Conservation (phyloP, 2,797 vertebrate species). For the Pseudopleuronectes americanus region DNA sequence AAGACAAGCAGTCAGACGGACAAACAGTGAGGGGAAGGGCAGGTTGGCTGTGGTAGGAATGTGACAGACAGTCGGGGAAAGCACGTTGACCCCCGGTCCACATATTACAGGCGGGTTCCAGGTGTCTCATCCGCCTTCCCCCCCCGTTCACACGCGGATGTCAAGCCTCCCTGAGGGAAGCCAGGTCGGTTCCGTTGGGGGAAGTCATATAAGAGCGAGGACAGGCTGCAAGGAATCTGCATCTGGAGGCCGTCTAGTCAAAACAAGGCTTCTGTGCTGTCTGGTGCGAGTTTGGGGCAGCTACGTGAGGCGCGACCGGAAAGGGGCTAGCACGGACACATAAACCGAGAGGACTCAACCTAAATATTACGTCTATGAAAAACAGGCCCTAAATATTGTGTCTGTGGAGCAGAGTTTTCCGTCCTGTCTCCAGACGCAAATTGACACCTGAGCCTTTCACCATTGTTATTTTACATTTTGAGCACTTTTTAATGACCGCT, state of each 20-base stretch:
- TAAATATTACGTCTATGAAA: slow-evolving; percentile 80
- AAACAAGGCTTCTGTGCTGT: slow-evolving; percentile 72
- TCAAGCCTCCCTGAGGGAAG: slow-evolving; percentile 76
- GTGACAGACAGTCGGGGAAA: slow-evolving; percentile 70
- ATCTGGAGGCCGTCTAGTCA: slow-evolving; percentile 73
- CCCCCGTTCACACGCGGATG: slow-evolving; percentile 75
- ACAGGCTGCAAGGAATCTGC: slow-evolving; percentile 54
- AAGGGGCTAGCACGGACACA: slow-evolving; percentile 58
- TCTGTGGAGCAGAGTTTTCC: slow-evolving; percentile 65
- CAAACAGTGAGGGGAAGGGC: slow-evolving; percentile 62
- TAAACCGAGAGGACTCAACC: slow-evolving; percentile 63
- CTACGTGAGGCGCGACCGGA: slow-evolving; percentile 64
- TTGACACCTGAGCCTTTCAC: slow-evolving; percentile 47
- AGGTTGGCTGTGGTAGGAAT: slow-evolving; percentile 71
- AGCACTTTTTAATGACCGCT: slow-evolving; percentile 53
- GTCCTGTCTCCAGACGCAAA: slow-evolving; percentile 61
- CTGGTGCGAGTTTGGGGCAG: slow-evolving; percentile 54
- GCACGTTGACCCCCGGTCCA: slow-evolving; percentile 59
- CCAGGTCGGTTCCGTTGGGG: slow-evolving; percentile 68
- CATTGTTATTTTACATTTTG: slow-evolving; percentile 58
- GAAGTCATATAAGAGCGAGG: slow-evolving; percentile 69
- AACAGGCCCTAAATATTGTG: slow-evolving; percentile 78
- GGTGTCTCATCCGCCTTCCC: slow-evolving; percentile 60
- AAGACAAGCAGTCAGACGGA: slow-evolving; percentile 67
- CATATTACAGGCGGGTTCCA: slow-evolving; percentile 54